These are phyloP conservation scores for Melipona quadrifasciata DNA, from an alignment of 1,140 invertebrate genomes.

Conservation along the genomic window DNA sequence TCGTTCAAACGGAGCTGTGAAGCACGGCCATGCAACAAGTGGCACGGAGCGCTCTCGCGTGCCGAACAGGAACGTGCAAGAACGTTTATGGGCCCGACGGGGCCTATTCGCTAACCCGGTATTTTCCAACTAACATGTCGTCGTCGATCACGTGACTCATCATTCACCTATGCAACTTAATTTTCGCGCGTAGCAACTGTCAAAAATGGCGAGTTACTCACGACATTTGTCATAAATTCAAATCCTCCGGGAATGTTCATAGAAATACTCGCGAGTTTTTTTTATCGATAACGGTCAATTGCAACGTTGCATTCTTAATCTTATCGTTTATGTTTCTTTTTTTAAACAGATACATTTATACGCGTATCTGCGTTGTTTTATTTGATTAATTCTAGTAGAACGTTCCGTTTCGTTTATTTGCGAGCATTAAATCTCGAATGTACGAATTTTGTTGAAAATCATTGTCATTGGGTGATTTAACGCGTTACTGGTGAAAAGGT, in stretches of 20 bases:
- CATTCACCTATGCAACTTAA: conserved; percentile 13
- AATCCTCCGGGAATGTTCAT: background rate
- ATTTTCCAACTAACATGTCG: conserved; percentile 42
- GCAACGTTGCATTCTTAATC: background rate
- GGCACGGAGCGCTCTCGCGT: conserved; percentile 67
- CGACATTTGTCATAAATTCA: background rate
- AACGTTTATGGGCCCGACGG: conserved; percentile 12
- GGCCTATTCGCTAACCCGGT: background rate
- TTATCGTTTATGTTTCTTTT: background rate
- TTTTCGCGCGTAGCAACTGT: conserved; percentile 23
- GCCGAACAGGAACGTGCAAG: conserved; percentile 61
- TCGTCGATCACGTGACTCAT: conserved; percentile 43
- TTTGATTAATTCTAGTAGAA: background rate
- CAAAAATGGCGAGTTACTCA: background rate
- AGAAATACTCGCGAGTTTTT: background rate
- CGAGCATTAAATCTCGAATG: background rate
- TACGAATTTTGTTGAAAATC: background rate
- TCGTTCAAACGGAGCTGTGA: conserved; percentile 57
- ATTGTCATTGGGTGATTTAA: conserved; percentile 2
- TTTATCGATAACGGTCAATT: background rate
- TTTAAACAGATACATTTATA: background rate
- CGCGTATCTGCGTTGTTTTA: background rate
- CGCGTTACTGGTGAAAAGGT: conserved; percentile 29
- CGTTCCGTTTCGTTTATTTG: too few species aligned
- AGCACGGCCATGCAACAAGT: conserved; percentile 72